Evolutionary conservation across 2,797 vertebrate species (phyloP).

Genomic region (Sebastes wilsoni): DNA sequence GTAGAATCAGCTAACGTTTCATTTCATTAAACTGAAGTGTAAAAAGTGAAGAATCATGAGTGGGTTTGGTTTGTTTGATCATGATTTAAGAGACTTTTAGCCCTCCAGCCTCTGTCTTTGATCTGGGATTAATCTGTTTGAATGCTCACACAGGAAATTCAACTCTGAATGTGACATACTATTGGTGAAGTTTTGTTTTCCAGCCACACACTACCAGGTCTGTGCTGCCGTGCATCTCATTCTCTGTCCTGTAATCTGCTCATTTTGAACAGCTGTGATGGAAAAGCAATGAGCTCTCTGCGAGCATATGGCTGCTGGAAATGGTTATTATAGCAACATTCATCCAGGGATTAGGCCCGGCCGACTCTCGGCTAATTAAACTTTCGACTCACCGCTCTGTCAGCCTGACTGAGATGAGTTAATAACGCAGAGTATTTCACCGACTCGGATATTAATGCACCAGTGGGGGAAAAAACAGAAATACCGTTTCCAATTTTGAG

Average conservation of each 20-base stretch:
- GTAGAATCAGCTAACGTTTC: not conserved
- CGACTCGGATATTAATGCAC: conserved; percentile 6
- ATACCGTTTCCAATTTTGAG: conserved; percentile 22
- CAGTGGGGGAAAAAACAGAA: not conserved
- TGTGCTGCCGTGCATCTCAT: not conserved
- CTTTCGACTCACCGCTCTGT: conserved; percentile 21
- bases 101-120: not conserved
- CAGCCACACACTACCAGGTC: not conserved
- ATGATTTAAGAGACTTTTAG: conserved; percentile 2
- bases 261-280: conserved; percentile 38
- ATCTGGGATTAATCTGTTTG: not conserved
- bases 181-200: not conserved
- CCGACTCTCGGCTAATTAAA: conserved; percentile 64
- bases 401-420: conserved; percentile 39
- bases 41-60: not conserved
- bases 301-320: conserved; percentile 33
- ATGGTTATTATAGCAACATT: conserved; percentile 51
- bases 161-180: not conserved
- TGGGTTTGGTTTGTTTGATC: not conserved
- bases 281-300: conserved; percentile 25
- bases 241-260: conserved; percentile 4
- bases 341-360: conserved; percentile 58
- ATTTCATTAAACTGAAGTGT: not conserved
- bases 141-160: not conserved
- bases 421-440: conserved; percentile 26